Evolutionary conservation across 2,888 invertebrate species (phyloP), one percentile per base, ranked within the genome.

Genomic region (Hypomecis punctinalis): DNA sequence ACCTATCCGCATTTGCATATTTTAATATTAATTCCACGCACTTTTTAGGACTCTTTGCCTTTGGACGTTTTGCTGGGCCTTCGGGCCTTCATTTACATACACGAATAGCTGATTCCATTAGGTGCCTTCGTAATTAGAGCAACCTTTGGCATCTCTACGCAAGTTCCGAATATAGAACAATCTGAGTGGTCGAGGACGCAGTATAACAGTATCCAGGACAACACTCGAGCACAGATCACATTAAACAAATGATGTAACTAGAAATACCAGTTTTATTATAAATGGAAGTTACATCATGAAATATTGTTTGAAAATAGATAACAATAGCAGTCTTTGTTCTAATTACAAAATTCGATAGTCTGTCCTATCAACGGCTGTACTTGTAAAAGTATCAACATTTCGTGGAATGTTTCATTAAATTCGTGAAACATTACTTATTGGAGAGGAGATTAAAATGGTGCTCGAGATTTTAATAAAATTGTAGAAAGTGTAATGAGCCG

Each of bases 391-490:
- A 47, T 46, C 23, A 40, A 48, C 58, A 58, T 45, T 40, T 39
- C 0, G 5, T 39, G 62, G 63, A 55, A 67, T 63, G 35, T 65
- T 62, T 39, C 62, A 67, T 69, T 60, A 67, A 62, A 65, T 53
- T 37, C 52, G n/a, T 63, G 61, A 42, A 40, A 56, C 43, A 45
- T 59, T 56, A 58, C 55, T 52, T 46, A 61, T 48, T 51, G 13
- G 46, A 35, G 47, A 45, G 37, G 39, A 59, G 47, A 55, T 55
- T 56, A 43, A 54, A 53, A 40, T 52, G 52, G 51, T 54, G 48
- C 39, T 9, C 10, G 47, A 49, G 46, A 46, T 59, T 58, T 52
- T 13, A 56, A 52, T 57, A 62, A 52, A 62, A 46, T 51, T 45
- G 33, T 8, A 47, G 36, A 48, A 23, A 37, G 33, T 37, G 13